phyloP scores from a whole-genome alignment of 2,797 vertebrate genomes.

The Cuniculus paca region DNA sequence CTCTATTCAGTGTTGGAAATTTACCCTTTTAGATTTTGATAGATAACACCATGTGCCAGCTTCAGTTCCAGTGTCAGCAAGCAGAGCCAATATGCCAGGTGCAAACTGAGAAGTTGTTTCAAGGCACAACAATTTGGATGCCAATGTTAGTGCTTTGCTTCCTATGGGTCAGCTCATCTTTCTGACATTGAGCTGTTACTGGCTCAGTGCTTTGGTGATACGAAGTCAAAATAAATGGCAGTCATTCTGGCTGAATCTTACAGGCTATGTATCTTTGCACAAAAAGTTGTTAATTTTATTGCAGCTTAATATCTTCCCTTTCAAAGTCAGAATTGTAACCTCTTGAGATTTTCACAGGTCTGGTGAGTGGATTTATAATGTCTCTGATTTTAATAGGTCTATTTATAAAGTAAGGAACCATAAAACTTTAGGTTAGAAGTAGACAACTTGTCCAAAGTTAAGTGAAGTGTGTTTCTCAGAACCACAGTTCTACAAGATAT shows the following conservation, averaged over 20 bases:
- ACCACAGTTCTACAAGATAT: neutral
- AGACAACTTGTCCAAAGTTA: neutral
- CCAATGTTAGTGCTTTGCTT: neutral
- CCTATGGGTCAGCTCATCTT: constrained; percentile 47
- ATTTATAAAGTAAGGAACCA: constrained; percentile 34
- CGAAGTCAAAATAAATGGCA: constrained; percentile 42
- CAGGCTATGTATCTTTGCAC: neutral
- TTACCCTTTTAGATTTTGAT: constrained; percentile 1
- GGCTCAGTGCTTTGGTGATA: constrained; percentile 34
- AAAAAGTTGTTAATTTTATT: constrained; percentile 59
- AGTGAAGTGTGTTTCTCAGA: neutral
- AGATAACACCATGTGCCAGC: neutral
- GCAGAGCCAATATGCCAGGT: constrained; percentile 24
- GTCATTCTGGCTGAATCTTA: neutral
- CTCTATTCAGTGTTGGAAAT: neutral
- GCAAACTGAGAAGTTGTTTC: constrained; percentile 52
- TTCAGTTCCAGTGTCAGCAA: constrained; percentile 55
- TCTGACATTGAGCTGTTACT: constrained; percentile 36
- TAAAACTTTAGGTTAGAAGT: constrained; percentile 47
- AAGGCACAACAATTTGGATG: neutral
- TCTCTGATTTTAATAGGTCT: constrained; percentile 10
- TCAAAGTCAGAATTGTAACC: constrained; percentile 62
- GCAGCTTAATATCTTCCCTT: constrained; percentile 36
- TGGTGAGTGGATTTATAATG: constrained; percentile 34
- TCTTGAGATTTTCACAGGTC: constrained; percentile 18